Conservation (phyloP, 2,113 vertebrate species). For the Petrocephalus zakoni region DNA sequence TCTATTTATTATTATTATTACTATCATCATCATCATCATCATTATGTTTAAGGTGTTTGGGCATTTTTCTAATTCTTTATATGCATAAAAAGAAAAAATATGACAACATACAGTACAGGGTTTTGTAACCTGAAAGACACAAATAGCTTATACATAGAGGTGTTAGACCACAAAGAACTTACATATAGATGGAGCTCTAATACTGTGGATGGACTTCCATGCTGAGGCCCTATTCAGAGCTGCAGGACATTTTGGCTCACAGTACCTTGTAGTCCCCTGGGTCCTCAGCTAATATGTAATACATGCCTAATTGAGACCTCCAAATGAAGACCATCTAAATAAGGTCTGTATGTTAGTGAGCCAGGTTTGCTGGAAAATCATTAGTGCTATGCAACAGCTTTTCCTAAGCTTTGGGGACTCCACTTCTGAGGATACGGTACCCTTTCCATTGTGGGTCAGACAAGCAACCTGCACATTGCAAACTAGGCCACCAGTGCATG, state of each 20-base stretch:
- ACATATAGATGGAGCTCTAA: neutral
- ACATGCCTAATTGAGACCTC: neutral
- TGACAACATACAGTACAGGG: too few relatives aligned
- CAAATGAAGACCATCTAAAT: neutral
- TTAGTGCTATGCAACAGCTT: neutral
- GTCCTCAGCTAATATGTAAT: neutral
- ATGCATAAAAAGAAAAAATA: neutral
- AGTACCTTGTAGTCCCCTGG: neutral
- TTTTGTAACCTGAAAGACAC: neutral
- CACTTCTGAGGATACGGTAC: neutral
- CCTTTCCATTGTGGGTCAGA: neutral
- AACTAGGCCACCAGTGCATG: neutral
- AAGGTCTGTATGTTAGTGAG: neutral
- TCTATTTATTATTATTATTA: neutral
- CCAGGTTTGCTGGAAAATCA: neutral
- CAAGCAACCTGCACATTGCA: neutral
- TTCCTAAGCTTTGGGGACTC: neutral
- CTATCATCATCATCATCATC: neutral
- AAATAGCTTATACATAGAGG: neutral
- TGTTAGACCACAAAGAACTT: neutral
- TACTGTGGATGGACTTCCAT: neutral
- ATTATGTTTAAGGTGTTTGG: neutral
- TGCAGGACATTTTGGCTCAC: neutral
- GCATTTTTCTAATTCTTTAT: neutral
- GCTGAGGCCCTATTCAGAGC: neutral